These are phyloP conservation scores for Phrynosoma platyrhinos DNA, from an alignment of 2,113 vertebrate species.

Conservation along the genomic window DNA sequence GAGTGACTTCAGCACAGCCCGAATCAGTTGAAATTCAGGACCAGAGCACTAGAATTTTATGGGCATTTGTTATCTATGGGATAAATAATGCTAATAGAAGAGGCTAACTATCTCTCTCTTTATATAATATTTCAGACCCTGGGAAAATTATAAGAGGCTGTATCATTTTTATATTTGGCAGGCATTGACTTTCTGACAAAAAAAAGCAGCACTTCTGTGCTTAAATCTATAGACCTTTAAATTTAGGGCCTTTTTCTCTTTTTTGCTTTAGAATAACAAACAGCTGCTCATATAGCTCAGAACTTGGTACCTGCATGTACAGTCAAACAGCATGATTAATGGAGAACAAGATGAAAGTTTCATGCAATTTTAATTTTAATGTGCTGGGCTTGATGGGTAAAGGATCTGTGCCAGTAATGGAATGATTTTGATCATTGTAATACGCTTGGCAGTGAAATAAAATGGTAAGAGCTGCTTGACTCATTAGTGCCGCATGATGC, in stretches of 20 bases:
- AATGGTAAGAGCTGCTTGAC: slow-evolving; percentile 50
- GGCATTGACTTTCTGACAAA: slow-evolving; percentile 15
- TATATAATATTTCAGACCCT: slow-evolving; percentile 32
- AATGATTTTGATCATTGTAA: slow-evolving; percentile 59
- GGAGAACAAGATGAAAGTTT: slow-evolving; percentile 69
- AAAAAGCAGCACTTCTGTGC: background rate
- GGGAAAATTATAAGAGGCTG: slow-evolving; percentile 45
- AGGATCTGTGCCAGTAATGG: slow-evolving; percentile 57
- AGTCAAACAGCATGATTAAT: slow-evolving; percentile 64
- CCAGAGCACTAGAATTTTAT: slow-evolving; percentile 26
- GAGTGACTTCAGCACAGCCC: background rate
- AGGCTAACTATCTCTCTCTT: slow-evolving; percentile 37
- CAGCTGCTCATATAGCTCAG: slow-evolving; percentile 33
- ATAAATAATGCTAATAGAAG: slow-evolving; percentile 36
- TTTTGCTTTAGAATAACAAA: slow-evolving; percentile 42
- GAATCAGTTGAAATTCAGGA: background rate
- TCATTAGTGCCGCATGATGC: slow-evolving; percentile 53
- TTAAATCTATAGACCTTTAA: slow-evolving; percentile 53
- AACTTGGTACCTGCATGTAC: slow-evolving; percentile 48
- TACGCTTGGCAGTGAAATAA: slow-evolving; percentile 64
- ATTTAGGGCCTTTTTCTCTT: slow-evolving; percentile 14
- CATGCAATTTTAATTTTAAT: slow-evolving; percentile 70
- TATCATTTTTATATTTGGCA: background rate
- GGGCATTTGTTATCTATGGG: slow-evolving; percentile 25
- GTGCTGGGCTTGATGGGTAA: slow-evolving; percentile 60